Evolutionary conservation across 2,113 vertebrate genomes (phyloP).

Genomic region (Hiodon tergisus): DNA sequence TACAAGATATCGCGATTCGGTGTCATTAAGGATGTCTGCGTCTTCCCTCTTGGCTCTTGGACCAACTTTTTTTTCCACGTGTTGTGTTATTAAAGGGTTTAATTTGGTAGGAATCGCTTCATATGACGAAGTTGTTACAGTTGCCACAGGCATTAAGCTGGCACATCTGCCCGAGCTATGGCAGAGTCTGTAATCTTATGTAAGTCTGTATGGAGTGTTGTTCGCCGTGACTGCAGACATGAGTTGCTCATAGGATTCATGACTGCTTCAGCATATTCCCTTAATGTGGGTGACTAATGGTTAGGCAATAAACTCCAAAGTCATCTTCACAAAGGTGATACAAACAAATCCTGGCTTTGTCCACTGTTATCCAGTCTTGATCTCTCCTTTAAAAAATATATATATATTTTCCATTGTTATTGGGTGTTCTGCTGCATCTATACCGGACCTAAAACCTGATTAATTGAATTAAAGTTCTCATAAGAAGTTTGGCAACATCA

Average conservation of each 20-base stretch:
- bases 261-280: not conserved
- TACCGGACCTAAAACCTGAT: too few species aligned
- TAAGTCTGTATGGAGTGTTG: not conserved
- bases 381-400: not conserved
- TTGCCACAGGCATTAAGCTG: not conserved
- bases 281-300: not conserved
- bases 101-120: not conserved
- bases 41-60: not conserved
- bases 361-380: constrained; percentile 21
- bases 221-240: not conserved
- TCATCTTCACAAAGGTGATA: constrained; percentile 13
- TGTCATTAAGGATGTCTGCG: not conserved
- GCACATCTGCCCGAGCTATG: not conserved
- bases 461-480: too few species aligned
- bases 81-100: not conserved
- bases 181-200: not conserved
- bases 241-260: not conserved
- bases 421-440: too few species aligned
- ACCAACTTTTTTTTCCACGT: not conserved
- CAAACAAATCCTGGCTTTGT: not conserved
- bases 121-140: not conserved
- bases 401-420: too few species aligned
- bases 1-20: not conserved
- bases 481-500: too few species aligned
- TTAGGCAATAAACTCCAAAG: not conserved